Evolutionary conservation across 2,888 invertebrate species (phyloP), one percentile per base, ranked within the genome.

Genomic region (Callimorpha dominula): DNA sequence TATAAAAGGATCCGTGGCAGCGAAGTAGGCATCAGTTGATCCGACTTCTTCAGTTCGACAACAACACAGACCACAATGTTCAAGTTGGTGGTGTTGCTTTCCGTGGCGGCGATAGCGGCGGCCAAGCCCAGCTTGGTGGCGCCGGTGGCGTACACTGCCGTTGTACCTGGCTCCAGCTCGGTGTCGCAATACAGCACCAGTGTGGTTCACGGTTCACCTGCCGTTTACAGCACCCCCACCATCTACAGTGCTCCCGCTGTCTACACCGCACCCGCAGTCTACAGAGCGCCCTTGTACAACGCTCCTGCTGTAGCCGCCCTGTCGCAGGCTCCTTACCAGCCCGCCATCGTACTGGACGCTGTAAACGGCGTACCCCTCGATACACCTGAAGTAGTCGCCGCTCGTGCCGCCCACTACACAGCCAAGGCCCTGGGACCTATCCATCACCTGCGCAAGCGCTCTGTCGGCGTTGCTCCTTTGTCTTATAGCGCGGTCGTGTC

Each of bases 21-120:
- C 62, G 80, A 74, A 79, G 85, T 82, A 80, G 86, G 78, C 92
- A 95, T 94, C 94, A 95, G 92, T 95, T 90, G 89, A 91, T 92
- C 89, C 89, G 85, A 86, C 78, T 88, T 87, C 84, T 85, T 88
- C 88, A 89, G 87, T 85, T 87, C 88, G 86, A 85, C 81, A 88
- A 90, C 86, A 87, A 93, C 94, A 91, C 93, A 94, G 93, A 95
- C 93, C 94, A 95, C 88, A 87, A 95, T 96, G 95, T 93, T 86
- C 88, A 95, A 95, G 90, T 89, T 95, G 96, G 96, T 96, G 96
- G 96, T 96, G 92, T 96, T 97, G 95, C 96, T 96, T 89, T 96
- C 96, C 87, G 91, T 96, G 78, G 90, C 96, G 88, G 96, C 96
- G 86, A 85, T 97, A 89, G 96, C 95, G 80, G 96, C 93, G 79